A percentile compares a stretch with the other conserved stretches of the same genome.
These are phyloP conservation scores for Catocala fraxini DNA, from an alignment of 2,888 invertebrate genomes.

Conservation along the genomic window DNA sequence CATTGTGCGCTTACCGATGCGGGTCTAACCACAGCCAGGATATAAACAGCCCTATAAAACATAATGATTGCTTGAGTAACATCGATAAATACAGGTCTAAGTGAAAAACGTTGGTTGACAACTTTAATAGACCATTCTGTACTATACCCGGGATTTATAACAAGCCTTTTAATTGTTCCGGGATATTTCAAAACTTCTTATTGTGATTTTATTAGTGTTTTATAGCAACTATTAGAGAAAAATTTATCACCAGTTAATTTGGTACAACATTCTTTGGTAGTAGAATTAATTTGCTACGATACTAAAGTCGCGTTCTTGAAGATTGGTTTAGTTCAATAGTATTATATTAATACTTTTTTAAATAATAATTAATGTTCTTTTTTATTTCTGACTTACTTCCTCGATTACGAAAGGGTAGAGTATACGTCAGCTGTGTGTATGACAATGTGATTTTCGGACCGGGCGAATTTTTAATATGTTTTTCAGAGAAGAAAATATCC, in stretches of 20 bases:
- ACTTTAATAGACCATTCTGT: conserved; percentile 46
- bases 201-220: conserved; percentile 4
- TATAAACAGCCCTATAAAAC: conserved; percentile 62
- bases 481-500: no score
- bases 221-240: conserved; percentile 22
- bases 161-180: conserved; percentile 37
- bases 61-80: conserved; percentile 60
- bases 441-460: no score
- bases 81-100: conserved; percentile 63
- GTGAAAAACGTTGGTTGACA: conserved; percentile 60
- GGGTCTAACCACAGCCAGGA: conserved; percentile 50
- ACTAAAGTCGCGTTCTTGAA: no score
- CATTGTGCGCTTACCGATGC: conserved; percentile 51
- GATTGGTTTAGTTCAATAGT: no score
- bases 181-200: conserved; percentile 26
- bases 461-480: no score
- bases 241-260: conserved; percentile 14
- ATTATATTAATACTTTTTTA: no score
- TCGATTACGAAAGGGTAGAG: no score
- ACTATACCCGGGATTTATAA: conserved; percentile 41
- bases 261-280: no score
- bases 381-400: no score
- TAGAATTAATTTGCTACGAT: no score
- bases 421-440: no score
- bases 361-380: no score